Conservation (phyloP, 2,113 vertebrate genomes). For the Antigone vipio region DNA sequence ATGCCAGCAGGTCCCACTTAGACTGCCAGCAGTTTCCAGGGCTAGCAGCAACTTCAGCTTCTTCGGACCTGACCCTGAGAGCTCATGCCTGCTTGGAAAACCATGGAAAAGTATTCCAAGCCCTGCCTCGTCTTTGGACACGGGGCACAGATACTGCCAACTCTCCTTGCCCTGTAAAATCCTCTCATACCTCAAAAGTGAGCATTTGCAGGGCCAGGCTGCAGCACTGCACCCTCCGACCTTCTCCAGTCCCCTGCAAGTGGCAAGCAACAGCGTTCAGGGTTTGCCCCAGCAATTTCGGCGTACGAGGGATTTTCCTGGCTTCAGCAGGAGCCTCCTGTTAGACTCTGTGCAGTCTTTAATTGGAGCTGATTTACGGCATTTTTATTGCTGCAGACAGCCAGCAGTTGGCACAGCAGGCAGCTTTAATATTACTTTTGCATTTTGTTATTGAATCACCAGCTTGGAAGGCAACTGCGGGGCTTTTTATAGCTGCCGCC, state of each 20-base stretch:
- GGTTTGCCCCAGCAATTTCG: background rate
- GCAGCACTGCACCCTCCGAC: background rate
- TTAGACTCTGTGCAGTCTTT: background rate
- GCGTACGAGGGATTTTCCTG: background rate
- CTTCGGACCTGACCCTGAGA: background rate
- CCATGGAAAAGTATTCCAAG: background rate
- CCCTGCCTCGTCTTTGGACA: background rate
- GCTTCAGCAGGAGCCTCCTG: background rate
- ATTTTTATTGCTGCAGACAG: constrained; percentile 55
- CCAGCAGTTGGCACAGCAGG: constrained; percentile 49
- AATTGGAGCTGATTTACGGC: constrained; percentile 39
- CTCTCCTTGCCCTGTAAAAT: background rate
- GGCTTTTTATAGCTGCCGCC: constrained; percentile 30
- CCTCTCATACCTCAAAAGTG: background rate
- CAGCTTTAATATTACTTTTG: constrained; percentile 38
- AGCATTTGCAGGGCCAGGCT: background rate
- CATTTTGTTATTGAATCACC: constrained; percentile 39
- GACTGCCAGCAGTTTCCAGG: background rate
- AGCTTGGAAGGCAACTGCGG: background rate
- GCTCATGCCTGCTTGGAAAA: background rate
- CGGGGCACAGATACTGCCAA: background rate
- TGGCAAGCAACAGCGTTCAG: accelerated
- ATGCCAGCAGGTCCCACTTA: background rate
- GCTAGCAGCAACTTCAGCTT: background rate
- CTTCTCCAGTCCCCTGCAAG: background rate